phyloP scores from a whole-genome alignment of 2,797 vertebrate species.

The Eutrigla gurnardus region DNA sequence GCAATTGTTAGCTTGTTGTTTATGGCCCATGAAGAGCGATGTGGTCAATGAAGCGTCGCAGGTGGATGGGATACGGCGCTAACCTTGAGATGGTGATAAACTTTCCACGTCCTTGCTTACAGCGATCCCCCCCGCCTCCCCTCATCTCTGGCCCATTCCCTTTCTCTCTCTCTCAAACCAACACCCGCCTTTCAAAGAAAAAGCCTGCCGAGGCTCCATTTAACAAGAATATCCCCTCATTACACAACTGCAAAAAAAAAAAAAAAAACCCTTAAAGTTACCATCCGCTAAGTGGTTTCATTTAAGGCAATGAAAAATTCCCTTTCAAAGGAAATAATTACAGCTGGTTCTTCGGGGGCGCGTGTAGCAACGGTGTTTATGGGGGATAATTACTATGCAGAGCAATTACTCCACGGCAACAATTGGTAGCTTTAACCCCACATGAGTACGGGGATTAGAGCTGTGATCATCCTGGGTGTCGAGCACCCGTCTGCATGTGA shows the following conservation, averaged over 20 bases:
- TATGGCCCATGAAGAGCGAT: constrained; percentile 70
- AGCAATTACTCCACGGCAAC: constrained; percentile 74
- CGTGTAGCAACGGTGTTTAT: constrained; percentile 73
- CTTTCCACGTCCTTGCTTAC: constrained; percentile 49
- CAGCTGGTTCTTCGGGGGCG: constrained; percentile 66
- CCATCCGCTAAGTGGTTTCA: constrained; percentile 67
- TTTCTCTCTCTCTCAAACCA: constrained; percentile 18
- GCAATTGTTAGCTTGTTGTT: constrained; percentile 71
- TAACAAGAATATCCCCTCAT: constrained; percentile 66
- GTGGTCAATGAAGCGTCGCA: constrained; percentile 75
- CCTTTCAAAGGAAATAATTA: constrained; percentile 79
- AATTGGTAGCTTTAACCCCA: constrained; percentile 69
- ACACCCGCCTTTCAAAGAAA: constrained; percentile 29
- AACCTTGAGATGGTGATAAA: constrained; percentile 74
- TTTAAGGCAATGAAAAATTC: constrained; percentile 72
- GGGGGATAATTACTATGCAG: constrained; percentile 73
- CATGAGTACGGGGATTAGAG: constrained; percentile 63
- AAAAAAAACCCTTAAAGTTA: constrained; percentile 64
- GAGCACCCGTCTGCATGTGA: constrained; percentile 51
- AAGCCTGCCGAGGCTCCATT: constrained; percentile 55
- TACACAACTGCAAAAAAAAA: constrained; percentile 59
- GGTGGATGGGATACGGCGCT: constrained; percentile 62
- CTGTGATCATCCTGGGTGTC: constrained; percentile 61
- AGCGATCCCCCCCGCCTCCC: constrained; percentile 31
- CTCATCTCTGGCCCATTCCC: constrained; percentile 7